These are phyloP conservation scores for Scaptomyza hsui DNA, from an alignment of 1,140 invertebrate species.

Conservation along the genomic window DNA sequence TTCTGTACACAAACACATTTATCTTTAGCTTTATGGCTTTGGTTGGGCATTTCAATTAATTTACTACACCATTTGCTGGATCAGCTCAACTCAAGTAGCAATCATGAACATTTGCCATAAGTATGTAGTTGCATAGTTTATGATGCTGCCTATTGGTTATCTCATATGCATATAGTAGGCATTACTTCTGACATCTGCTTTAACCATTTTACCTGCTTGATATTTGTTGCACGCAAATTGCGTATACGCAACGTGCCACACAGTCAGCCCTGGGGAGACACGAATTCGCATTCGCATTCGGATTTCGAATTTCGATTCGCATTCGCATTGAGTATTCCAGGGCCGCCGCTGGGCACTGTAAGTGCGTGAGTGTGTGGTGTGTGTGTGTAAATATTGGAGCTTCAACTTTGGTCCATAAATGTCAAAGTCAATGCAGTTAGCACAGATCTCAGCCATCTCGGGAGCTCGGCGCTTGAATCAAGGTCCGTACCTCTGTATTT, in stretches of 20 bases:
- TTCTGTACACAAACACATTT: neutral
- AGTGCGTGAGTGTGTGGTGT: neutral
- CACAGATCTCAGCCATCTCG: conserved; percentile 40
- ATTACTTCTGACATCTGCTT: conserved; percentile 15
- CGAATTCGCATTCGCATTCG: conserved; percentile 32
- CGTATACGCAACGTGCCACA: conserved; percentile 39
- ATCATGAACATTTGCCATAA: neutral
- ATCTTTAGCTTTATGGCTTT: conserved; percentile 10
- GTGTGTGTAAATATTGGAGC: neutral
- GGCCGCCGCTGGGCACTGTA: neutral
- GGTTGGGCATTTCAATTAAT: conserved; percentile 10
- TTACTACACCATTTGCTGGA: neutral
- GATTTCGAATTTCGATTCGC: conserved; percentile 24
- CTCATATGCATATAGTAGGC: neutral
- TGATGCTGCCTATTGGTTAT: conserved; percentile 2
- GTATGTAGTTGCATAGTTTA: conserved; percentile 14
- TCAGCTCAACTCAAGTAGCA: neutral
- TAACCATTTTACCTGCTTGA: conserved; percentile 15
- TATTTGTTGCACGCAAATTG: conserved; percentile 37
- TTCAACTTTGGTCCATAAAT: conserved; percentile 56
- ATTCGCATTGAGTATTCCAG: conserved; percentile 37
- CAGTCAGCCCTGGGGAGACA: conserved; percentile 8
- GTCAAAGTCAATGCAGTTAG: conserved; percentile 77
- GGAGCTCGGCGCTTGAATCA: conserved; percentile 37
- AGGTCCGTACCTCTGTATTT: conserved; percentile 25